phyloP scores from a whole-genome alignment of 1,140 invertebrate genomes.

The Amphibalanus amphitrite region DNA sequence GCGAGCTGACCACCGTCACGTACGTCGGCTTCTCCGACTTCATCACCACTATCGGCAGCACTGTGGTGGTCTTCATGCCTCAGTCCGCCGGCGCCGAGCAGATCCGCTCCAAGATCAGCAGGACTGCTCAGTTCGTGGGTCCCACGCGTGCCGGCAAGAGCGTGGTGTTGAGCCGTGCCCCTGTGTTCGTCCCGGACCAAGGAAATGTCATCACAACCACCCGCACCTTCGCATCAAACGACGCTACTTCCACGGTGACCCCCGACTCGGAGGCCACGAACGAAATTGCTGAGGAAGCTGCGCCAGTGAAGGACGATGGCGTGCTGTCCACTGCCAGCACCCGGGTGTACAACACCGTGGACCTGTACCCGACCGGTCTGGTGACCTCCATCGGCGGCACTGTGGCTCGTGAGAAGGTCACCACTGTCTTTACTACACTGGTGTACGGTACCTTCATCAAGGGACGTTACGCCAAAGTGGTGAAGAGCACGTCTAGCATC shows the following conservation, averaged over 20 bases:
- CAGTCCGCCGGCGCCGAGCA: slow-evolving; percentile 9
- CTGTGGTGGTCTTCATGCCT: slow-evolving; percentile 30
- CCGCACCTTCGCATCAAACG: neutral
- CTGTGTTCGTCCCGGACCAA: neutral
- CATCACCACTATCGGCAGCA: slow-evolving; percentile 74
- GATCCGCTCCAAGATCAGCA: neutral
- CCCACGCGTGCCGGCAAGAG: neutral
- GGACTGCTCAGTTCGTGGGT: neutral
- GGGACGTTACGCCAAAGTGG: slow-evolving; percentile 33
- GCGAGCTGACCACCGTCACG: slow-evolving; percentile 40
- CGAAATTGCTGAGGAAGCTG: neutral
- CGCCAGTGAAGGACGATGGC: neutral
- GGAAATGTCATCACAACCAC: neutral
- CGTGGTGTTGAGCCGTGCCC: neutral
- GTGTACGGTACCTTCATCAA: slow-evolving; percentile 34
- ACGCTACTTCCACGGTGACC: neutral
- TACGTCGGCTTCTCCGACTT: slow-evolving; percentile 85
- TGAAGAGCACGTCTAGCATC: slow-evolving; percentile 32
- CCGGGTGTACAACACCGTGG: slow-evolving; percentile 25
- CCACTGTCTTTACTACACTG: slow-evolving; percentile 32
- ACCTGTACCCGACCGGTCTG: slow-evolving; percentile 29
- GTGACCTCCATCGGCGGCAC: slow-evolving; percentile 32
- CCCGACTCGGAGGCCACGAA: neutral
- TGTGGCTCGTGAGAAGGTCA: slow-evolving; percentile 27
- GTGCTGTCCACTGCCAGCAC: slow-evolving; percentile 22